Evolutionary conservation across 2,797 vertebrate genomes (phyloP).

Genomic region (Syndactyla subalaris): DNA sequence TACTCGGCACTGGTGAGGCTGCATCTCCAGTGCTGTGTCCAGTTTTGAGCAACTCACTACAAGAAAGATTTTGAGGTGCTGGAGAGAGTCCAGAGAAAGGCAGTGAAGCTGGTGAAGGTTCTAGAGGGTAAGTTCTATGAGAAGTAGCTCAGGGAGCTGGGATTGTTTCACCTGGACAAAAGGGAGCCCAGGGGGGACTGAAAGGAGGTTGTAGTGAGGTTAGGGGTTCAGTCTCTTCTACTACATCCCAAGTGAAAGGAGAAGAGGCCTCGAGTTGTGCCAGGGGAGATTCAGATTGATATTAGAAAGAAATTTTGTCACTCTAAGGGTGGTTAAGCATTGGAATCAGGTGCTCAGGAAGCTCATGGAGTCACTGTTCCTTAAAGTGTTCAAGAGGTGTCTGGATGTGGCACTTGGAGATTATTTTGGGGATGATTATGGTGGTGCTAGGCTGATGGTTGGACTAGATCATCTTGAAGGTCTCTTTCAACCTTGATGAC

Average conservation of each 20-base stretch:
- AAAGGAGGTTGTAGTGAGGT: background rate
- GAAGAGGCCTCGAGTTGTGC: background rate
- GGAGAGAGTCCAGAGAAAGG: background rate
- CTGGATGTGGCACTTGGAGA: background rate
- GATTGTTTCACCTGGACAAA: background rate
- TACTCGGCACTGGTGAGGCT: accelerated
- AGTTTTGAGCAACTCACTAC: background rate
- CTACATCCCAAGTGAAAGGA: background rate
- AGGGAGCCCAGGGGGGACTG: background rate
- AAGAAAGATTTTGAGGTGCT: background rate
- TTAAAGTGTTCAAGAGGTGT: background rate
- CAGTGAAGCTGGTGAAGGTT: accelerated
- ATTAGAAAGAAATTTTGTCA: background rate
- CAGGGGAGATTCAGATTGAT: background rate
- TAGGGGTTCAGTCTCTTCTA: background rate
- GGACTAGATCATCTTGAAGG: background rate
- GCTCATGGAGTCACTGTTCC: background rate
- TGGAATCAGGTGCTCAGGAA: background rate
- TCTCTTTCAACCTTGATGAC: background rate
- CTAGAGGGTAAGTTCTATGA: background rate
- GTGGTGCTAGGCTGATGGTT: background rate
- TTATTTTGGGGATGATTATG: background rate
- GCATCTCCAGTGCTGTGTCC: too few relatives aligned
- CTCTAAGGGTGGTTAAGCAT: background rate
- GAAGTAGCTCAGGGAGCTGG: accelerated